Evolutionary conservation across 1,140 invertebrate species (phyloP), one percentile per base, ranked within the genome.

Genomic region (Ceratina calcarata): DNA sequence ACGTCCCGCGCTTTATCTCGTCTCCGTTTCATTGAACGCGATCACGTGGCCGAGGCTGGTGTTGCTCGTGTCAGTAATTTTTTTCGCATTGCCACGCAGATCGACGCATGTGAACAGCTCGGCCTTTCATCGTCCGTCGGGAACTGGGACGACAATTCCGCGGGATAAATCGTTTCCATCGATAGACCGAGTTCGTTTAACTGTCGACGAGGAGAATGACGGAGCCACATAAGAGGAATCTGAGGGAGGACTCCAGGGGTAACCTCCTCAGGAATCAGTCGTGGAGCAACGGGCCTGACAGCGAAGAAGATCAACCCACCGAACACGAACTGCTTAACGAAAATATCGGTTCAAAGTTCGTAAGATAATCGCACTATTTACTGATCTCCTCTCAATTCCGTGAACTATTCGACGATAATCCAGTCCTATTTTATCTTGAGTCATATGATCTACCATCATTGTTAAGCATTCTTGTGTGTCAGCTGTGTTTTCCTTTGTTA

Each of bases 231-330:
- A 82, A 66, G 6, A 82, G 45, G 10, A 32, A 18, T 0, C 22
- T 51, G 0, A 15, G 57, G 13, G 64, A 82, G 3, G 62, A 80
- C 1, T 66, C 69, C 1, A 64, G 62, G 12, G 86, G 87, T 8
- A 89, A 88, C 53, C 72, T 66, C 27, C 37, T 89, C 1, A 71
- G 53, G 2, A 74, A 83, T 16, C 66, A 85, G 60, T 84, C 73
- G 7, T 89, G 88, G 88, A 88, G 87, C 18, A 77, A 87, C n/a
- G 82, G 53, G n/a, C 70, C 73, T 0, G 87, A 89, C 1, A 84
- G 79, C 62, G 82, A 77, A 0, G 85, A 87, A 10, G 84, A 87
- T 0, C 67, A 77, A 0, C 16, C 60, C 18, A 78, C 22, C 15
- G 88, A 89, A 45, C 81, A 80, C 51, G 65, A 72, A 22, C 71